phyloP scores from a whole-genome alignment of 2,888 invertebrate species.

The Drosophila maculinotata region DNA sequence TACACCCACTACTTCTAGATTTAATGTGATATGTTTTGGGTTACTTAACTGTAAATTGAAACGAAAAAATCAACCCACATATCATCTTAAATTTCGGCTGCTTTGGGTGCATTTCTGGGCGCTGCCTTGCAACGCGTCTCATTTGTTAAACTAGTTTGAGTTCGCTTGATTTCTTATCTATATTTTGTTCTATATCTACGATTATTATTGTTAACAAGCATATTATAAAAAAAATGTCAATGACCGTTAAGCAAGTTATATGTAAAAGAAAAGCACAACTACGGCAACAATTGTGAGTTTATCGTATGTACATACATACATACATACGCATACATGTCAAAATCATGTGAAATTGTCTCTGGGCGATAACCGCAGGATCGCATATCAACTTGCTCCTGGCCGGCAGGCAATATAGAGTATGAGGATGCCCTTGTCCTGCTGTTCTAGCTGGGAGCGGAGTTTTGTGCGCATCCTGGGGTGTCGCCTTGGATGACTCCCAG shows the following conservation, averaged over 20 bases:
- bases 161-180: constrained; percentile 70
- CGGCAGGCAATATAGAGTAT: constrained; percentile 52
- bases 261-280: constrained; percentile 7
- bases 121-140: constrained; percentile 40
- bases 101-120: constrained; percentile 7
- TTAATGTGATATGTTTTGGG: not conserved
- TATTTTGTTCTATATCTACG: constrained; percentile 51
- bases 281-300: constrained; percentile 44
- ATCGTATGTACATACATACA: constrained; percentile 12
- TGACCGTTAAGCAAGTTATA: constrained; percentile 41
- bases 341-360: constrained; percentile 19
- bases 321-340: constrained; percentile 1
- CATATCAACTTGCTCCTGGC: constrained; percentile 33
- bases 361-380: constrained; percentile 32
- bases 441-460: constrained; percentile 36
- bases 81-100: constrained; percentile 3
- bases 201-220: constrained; percentile 72
- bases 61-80: constrained; percentile 5
- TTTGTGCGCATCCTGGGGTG: constrained; percentile 52
- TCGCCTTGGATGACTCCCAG: constrained; percentile 28
- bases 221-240: constrained; percentile 69
- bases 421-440: constrained; percentile 71
- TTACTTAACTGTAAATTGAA: constrained; percentile 37
- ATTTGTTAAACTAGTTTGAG: constrained; percentile 77
- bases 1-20: not conserved